Conservation (phyloP, 2,113 vertebrate species). For the Sphyrna mokarran region DNA sequence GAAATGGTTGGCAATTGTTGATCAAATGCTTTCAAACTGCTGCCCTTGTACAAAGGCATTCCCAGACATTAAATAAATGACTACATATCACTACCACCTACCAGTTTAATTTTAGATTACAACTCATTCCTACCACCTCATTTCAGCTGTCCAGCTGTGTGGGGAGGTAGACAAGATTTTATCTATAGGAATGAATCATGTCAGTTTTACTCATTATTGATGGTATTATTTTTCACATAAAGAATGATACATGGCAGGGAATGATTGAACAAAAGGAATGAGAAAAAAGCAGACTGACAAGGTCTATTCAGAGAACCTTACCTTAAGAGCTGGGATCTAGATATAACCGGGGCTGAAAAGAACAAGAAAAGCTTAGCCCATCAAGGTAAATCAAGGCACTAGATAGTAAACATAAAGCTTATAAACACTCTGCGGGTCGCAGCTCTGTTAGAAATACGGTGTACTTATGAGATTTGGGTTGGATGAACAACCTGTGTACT, state of each 20-base stretch:
- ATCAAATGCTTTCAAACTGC: neutral
- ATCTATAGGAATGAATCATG: neutral
- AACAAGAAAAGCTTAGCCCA: neutral
- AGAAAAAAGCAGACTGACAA: neutral
- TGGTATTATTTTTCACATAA: neutral
- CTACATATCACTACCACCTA: neutral
- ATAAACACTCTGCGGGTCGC: neutral
- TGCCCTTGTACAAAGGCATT: neutral
- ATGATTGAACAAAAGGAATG: neutral
- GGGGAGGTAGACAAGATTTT: neutral
- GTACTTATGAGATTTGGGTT: neutral
- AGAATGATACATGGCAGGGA: neutral
- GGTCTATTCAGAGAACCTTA: neutral
- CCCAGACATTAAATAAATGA: neutral
- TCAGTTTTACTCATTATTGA: neutral
- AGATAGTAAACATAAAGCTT: neutral
- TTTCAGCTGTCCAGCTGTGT: constrained; percentile 16
- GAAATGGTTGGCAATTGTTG: neutral
- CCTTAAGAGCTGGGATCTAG: neutral
- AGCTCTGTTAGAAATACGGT: neutral
- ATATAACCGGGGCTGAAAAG: neutral
- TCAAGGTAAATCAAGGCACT: neutral
- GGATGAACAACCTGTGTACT: neutral
- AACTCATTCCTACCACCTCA: neutral
- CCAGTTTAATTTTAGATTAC: neutral